phyloP scores from a whole-genome alignment of 2,888 invertebrate species.

The Athalia rosae region DNA sequence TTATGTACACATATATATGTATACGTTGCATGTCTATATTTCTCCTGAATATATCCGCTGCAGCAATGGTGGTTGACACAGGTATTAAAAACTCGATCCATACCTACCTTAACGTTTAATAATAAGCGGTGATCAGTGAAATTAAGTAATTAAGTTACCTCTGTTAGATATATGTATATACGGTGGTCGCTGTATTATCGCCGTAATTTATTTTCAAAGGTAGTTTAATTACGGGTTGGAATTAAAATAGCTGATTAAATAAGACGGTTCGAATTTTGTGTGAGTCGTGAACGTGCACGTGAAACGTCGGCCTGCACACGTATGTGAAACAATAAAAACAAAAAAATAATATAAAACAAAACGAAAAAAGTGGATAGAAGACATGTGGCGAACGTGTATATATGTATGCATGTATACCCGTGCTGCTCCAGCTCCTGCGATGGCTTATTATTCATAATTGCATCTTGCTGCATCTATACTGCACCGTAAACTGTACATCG shows the following conservation, averaged over 20 bases:
- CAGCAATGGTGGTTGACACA: not conserved
- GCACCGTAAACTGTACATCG: slow-evolving; percentile 55
- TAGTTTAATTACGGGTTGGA: slow-evolving; percentile 28
- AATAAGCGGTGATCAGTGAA: slow-evolving; percentile 14
- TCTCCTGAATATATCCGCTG: no score
- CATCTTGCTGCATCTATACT: slow-evolving; percentile 59
- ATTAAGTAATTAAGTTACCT: slow-evolving; percentile 23
- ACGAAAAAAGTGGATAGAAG: slow-evolving; percentile 41
- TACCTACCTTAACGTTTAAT: not conserved
- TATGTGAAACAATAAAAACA: not conserved
- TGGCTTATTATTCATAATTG: slow-evolving; percentile 66
- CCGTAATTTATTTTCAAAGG: slow-evolving; percentile 16
- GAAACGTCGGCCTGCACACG: not conserved
- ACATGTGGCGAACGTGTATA: slow-evolving; percentile 46
- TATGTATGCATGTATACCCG: slow-evolving; percentile 38
- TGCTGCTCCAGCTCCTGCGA: slow-evolving; percentile 13
- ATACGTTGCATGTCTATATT: no score
- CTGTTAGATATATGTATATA: not conserved
- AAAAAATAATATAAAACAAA: not conserved
- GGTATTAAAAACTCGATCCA: slow-evolving; percentile 3
- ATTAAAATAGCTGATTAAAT: slow-evolving; percentile 55
- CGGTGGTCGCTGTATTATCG: not conserved
- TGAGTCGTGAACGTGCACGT: not conserved
- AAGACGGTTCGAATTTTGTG: slow-evolving; percentile 15
- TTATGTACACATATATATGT: no score